Conservation (phyloP, 2,888 invertebrate species). For the Diaperis boleti region DNA sequence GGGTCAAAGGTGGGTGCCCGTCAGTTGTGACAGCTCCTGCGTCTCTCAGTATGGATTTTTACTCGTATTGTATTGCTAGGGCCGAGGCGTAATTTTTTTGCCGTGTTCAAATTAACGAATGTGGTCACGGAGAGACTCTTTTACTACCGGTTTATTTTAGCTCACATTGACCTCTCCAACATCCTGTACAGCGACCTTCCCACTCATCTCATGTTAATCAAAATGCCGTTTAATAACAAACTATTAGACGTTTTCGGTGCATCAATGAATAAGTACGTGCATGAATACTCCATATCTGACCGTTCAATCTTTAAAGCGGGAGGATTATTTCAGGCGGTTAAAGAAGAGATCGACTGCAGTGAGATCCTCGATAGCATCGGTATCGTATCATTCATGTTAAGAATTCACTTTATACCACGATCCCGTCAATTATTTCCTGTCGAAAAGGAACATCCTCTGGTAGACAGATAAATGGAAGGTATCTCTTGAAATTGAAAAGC, state of each 20-base stretch:
- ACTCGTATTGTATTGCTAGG: not conserved
- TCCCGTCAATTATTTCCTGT: conserved; percentile 64
- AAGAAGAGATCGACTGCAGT: conserved; percentile 47
- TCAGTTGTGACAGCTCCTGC: conserved; percentile 58
- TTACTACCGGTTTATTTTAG: no score
- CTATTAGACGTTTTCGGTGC: not conserved
- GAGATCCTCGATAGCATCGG: conserved; percentile 54
- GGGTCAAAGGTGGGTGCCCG: conserved; percentile 54
- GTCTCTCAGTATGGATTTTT: conserved; percentile 42
- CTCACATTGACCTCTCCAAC: no score
- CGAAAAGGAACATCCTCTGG: conserved; percentile 48
- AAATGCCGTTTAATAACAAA: not conserved
- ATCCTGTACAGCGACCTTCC: no score
- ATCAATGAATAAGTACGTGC: not conserved
- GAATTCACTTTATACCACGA: conserved; percentile 62
- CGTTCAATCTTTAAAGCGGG: conserved; percentile 45
- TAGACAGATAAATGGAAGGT: conserved; percentile 44
- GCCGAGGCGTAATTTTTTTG: not conserved
- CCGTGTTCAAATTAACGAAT: no score
- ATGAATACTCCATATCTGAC: conserved; percentile 40
- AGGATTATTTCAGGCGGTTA: conserved; percentile 49
- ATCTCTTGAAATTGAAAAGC: conserved; percentile 41
- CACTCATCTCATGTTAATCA: no score
- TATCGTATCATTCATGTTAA: conserved; percentile 59
- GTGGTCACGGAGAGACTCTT: no score